These are phyloP conservation scores for Antheraea mylitta DNA, from an alignment of 1,140 invertebrate species.

Conservation along the genomic window DNA sequence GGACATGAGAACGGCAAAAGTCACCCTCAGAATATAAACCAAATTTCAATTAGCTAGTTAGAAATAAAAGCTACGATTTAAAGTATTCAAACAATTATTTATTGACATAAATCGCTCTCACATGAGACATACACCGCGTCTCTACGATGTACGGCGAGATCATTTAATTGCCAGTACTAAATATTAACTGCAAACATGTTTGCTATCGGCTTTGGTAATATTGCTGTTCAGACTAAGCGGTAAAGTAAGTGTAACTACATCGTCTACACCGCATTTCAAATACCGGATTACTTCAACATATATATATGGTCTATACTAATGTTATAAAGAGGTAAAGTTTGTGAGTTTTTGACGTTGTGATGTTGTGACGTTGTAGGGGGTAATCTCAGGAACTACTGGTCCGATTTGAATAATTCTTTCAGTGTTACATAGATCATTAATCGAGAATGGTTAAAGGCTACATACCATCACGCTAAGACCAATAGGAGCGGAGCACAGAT, in stretches of 20 bases:
- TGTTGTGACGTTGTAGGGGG: no score
- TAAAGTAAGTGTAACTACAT: neutral
- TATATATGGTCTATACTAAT: no score
- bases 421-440: no score
- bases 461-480: no score
- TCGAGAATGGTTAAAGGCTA: no score
- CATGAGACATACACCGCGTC: neutral
- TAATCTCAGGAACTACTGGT: no score
- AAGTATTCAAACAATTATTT: neutral
- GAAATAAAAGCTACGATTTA: neutral
- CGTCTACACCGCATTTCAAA: neutral
- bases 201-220: neutral
- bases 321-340: no score
- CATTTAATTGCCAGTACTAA: constrained; percentile 2
- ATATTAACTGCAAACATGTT: neutral
- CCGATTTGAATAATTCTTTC: no score
- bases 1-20: neutral
- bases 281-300: no score
- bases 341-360: no score
- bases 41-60: neutral
- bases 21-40: neutral
- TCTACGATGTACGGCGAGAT: neutral
- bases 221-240: neutral
- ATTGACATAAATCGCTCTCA: neutral
- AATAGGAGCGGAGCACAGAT: no score